Conservation (phyloP, 2,797 vertebrate genomes). For the Myioborus miniatus region DNA sequence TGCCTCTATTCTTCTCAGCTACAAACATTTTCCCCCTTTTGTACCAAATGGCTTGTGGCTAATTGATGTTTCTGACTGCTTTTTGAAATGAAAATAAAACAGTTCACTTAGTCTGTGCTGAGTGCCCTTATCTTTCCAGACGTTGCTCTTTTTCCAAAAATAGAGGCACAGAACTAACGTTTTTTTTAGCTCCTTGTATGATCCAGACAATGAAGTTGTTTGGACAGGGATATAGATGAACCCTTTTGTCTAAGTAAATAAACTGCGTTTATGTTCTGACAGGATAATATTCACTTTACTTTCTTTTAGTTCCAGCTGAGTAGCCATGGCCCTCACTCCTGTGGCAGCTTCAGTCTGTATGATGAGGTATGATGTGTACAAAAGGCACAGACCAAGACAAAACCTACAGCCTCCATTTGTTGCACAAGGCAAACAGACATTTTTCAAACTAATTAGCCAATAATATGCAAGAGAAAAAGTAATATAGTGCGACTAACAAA, state of each 20-base stretch:
- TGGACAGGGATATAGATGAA: constrained; percentile 95
- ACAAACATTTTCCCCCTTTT: constrained; percentile 86
- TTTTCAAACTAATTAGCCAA: constrained; percentile 99
- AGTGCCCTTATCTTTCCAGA: constrained; percentile 86
- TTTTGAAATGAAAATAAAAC: constrained; percentile 89
- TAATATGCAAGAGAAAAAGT: constrained; percentile 93
- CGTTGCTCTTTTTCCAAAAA: constrained; percentile 82
- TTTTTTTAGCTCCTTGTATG: constrained; percentile 80
- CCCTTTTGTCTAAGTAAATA: constrained; percentile 97
- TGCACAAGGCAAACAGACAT: constrained; percentile 96
- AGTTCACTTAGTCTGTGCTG: constrained; percentile 83
- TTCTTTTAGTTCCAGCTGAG: constrained; percentile 89
- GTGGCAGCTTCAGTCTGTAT: constrained; percentile 81
- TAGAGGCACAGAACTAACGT: constrained; percentile 80
- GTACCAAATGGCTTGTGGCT: constrained; percentile 91
- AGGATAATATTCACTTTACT: constrained; percentile 91
- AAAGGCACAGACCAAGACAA: constrained; percentile 85
- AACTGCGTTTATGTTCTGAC: constrained; percentile 92
- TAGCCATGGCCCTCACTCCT: constrained; percentile 84
- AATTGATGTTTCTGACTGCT: constrained; percentile 89
- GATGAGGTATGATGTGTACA: constrained; percentile 88
- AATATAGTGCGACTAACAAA: constrained; percentile 96
- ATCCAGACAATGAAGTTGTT: constrained; percentile 93
- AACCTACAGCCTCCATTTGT: constrained; percentile 84
- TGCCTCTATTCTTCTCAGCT: constrained; percentile 83